phyloP scores from a whole-genome alignment of 2,113 vertebrate species.

The Rhinoptilus africanus region DNA sequence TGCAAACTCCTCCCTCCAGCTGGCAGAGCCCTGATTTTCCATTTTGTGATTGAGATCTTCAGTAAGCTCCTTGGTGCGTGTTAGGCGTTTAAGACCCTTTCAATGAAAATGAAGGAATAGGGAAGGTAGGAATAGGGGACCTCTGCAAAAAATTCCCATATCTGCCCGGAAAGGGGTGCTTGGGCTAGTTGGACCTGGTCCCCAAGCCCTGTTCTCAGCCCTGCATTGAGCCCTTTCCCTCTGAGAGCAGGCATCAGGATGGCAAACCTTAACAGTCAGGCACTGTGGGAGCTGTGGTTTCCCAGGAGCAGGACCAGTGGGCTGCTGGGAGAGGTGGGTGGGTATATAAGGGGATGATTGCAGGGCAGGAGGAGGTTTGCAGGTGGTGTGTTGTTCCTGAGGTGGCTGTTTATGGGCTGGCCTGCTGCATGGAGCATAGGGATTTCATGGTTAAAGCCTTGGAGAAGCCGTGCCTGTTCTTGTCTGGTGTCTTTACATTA shows the following conservation, averaged over 20 bases:
- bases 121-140: not conserved
- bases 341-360: not conserved
- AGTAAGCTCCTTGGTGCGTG: not conserved
- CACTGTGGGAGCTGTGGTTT: not conserved
- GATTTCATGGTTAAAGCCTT: not conserved
- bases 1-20: not conserved
- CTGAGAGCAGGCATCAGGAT: not conserved
- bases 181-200: not conserved
- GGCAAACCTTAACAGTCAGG: not conserved
- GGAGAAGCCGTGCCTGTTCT: not conserved
- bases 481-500: accelerated
- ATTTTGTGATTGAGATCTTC: not conserved
- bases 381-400: not conserved
- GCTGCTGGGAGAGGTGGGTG: not conserved
- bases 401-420: not conserved
- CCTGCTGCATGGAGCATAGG: not conserved
- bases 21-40: not conserved
- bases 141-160: not conserved
- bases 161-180: not conserved
- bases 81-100: not conserved
- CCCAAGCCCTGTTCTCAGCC: not conserved
- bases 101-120: not conserved
- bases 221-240: not conserved
- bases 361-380: not conserved
- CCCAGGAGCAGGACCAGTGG: not conserved